Conservation (phyloP, 2,113 vertebrate genomes). For the Oreotrochilus melanogaster region DNA sequence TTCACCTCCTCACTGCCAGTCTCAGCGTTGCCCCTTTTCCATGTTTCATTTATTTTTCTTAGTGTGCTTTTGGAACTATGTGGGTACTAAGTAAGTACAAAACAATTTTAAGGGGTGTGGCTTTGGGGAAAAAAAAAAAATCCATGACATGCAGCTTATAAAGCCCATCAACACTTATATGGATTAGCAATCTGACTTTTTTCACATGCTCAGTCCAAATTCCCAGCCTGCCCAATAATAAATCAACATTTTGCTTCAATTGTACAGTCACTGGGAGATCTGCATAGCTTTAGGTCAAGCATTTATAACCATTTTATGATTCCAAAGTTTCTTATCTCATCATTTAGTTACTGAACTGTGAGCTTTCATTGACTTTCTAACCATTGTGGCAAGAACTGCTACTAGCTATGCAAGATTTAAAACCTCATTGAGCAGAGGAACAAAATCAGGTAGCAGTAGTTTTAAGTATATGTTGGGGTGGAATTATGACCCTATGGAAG, state of each 20-base stretch:
- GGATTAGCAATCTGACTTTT: not conserved
- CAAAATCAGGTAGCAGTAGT: not conserved
- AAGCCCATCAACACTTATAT: not conserved
- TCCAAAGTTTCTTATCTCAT: conserved; percentile 60
- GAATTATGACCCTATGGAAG: not conserved
- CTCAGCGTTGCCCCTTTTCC: not conserved
- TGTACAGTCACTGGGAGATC: conserved; percentile 15
- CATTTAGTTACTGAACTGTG: conserved; percentile 71
- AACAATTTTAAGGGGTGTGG: not conserved
- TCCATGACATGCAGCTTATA: not conserved
- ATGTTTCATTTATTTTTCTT: not conserved
- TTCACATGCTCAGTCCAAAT: conserved; percentile 15
- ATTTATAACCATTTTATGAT: conserved; percentile 59
- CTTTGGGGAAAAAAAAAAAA: not conserved
- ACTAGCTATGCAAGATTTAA: conserved; percentile 59
- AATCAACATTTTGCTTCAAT: conserved; percentile 56
- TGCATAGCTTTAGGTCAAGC: conserved; percentile 63
- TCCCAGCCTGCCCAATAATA: conserved; percentile 22
- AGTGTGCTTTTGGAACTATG: not conserved
- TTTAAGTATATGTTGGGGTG: conserved; percentile 6
- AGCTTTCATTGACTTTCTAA: conserved; percentile 66
- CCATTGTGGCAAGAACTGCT: conserved; percentile 30
- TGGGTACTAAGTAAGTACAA: not conserved
- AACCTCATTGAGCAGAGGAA: conserved; percentile 46
- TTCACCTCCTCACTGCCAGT: not conserved